Evolutionary conservation across 2,888 invertebrate species (phyloP).

Genomic region (Altica lythri): DNA sequence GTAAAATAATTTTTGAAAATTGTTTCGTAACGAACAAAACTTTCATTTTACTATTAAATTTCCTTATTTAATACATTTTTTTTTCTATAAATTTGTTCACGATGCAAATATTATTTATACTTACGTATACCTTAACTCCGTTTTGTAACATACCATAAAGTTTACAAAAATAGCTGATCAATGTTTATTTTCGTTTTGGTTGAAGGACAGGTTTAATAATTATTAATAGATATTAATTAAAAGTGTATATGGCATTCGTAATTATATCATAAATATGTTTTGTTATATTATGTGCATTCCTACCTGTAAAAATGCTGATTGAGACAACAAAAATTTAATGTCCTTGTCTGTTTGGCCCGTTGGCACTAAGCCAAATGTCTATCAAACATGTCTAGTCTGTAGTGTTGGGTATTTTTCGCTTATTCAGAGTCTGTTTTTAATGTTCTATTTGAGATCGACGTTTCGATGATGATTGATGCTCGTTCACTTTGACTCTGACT

Average conservation of each 20-base stretch:
- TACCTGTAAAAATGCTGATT: conserved; percentile 4
- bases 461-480: conserved; percentile 4
- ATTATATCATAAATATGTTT: too few relatives aligned
- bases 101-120: conserved; percentile 1
- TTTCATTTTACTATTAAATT: too few relatives aligned
- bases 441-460: conserved; percentile 14
- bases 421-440: conserved; percentile 7
- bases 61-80: too few relatives aligned
- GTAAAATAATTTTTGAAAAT: not conserved
- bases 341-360: conserved; percentile 12
- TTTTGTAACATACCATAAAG: conserved; percentile 1
- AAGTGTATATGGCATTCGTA: not conserved
- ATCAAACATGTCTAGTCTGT: conserved; percentile 42
- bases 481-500: too few relatives aligned
- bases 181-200: not conserved
- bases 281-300: not conserved
- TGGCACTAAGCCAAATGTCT: conserved; percentile 41
- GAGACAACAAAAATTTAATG: conserved; percentile 14
- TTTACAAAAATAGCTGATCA: conserved; percentile 3
- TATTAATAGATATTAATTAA: not conserved
- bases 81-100: too few relatives aligned
- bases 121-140: not conserved
- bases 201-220: conserved; percentile 1
- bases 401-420: not conserved
- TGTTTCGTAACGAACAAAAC: not conserved